Evolutionary conservation across 2,888 invertebrate genomes (phyloP).

Genomic region (Artemia sp.): DNA sequence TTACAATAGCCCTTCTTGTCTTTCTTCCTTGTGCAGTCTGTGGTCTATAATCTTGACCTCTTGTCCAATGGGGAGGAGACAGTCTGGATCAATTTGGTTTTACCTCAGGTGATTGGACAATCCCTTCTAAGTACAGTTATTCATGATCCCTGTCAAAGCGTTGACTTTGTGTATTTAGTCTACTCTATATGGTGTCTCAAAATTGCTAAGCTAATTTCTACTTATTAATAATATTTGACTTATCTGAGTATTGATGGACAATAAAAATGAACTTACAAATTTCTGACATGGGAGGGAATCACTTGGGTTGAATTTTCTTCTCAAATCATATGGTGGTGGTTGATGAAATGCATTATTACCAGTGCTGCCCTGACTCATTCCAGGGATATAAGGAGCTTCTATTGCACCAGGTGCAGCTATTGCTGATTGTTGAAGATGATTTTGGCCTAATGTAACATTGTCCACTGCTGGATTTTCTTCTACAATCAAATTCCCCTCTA

Average conservation of each 20-base stretch:
- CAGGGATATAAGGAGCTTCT: background rate
- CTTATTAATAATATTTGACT: too few relatives aligned
- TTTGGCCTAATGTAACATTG: background rate
- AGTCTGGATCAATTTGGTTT: too few relatives aligned
- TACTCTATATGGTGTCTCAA: too few relatives aligned
- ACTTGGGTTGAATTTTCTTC: conserved; percentile 62
- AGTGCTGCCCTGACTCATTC: conserved; percentile 15
- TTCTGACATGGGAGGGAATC: conserved; percentile 24
- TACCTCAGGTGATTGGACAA: too few relatives aligned
- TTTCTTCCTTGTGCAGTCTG: too few relatives aligned
- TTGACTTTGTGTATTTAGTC: too few relatives aligned
- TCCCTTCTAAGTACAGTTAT: too few relatives aligned
- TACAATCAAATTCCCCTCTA: background rate
- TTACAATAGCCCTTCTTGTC: too few relatives aligned
- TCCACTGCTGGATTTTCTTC: background rate
- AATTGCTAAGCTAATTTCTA: too few relatives aligned
- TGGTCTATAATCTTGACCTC: too few relatives aligned
- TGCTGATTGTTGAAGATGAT: conserved; percentile 5
- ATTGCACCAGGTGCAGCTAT: conserved; percentile 12
- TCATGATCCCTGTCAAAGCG: too few relatives aligned
- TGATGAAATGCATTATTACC: conserved; percentile 42
- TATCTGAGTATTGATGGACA: background rate
- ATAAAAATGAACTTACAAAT: background rate
- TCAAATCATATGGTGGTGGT: conserved; percentile 64
- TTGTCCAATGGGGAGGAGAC: too few relatives aligned